phyloP scores from a whole-genome alignment of 2,113 vertebrate species.

The Cygnus buccinator region DNA sequence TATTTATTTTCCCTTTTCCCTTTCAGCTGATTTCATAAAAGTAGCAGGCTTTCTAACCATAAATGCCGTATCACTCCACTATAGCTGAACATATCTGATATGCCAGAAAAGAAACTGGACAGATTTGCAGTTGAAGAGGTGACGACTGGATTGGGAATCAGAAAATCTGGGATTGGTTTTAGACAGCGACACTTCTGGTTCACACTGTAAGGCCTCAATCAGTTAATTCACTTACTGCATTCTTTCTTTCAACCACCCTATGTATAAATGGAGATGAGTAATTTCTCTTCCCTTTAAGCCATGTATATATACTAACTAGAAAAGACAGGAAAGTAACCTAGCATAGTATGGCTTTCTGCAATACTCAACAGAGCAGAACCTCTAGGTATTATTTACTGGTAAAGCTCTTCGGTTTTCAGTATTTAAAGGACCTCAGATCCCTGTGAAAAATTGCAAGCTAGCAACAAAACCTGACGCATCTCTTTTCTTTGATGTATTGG shows the following conservation, averaged over 20 bases:
- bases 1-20: not conserved
- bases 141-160: not conserved
- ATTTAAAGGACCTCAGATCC: not conserved
- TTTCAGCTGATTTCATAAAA: not conserved
- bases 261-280: not conserved
- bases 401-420: not conserved
- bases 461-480: not conserved
- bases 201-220: not conserved
- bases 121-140: not conserved
- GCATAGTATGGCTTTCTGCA: not conserved
- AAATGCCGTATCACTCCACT: not conserved
- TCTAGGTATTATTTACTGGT: not conserved
- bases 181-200: not conserved
- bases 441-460: not conserved
- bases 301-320: not conserved
- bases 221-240: not conserved
- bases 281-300: not conserved
- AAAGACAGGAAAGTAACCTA: not conserved
- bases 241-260: not conserved
- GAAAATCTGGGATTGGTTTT: not conserved
- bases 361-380: not conserved
- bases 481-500: not conserved
- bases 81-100: not conserved
- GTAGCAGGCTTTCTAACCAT: not conserved
- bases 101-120: not conserved